Conservation (phyloP, 2,888 invertebrate species). For the Charanyca ferruginea region DNA sequence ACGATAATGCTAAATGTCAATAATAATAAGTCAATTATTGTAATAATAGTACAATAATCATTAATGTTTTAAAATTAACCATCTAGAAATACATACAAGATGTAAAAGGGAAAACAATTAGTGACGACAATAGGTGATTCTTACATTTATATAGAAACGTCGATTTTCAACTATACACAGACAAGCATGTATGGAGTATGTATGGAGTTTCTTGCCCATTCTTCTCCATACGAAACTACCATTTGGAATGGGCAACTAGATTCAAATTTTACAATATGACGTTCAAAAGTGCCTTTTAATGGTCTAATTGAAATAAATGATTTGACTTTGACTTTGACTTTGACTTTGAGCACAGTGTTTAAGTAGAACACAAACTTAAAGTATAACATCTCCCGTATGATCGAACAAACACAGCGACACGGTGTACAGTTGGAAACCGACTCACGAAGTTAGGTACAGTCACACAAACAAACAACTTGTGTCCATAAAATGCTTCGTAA, state of each 20-base stretch:
- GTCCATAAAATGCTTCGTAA: slow-evolving; percentile 81
- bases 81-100: slow-evolving; percentile 87
- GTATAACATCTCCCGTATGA: slow-evolving; percentile 61
- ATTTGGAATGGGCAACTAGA: too few species aligned
- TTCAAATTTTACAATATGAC: too few species aligned
- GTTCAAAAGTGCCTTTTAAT: too few species aligned
- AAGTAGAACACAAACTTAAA: slow-evolving; percentile 57
- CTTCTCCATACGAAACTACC: too few species aligned
- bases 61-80: slow-evolving; percentile 84
- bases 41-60: slow-evolving; percentile 87
- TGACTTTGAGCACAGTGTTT: slow-evolving; percentile 54
- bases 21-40: slow-evolving; percentile 87
- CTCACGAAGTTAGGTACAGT: slow-evolving; percentile 77
- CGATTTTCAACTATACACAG: slow-evolving; percentile 59
- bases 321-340: too few species aligned
- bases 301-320: too few species aligned
- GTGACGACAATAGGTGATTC: slow-evolving; percentile 86
- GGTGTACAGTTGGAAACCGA: slow-evolving; percentile 68
- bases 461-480: slow-evolving; percentile 84
- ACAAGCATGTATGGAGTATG: too few species aligned
- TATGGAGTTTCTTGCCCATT: too few species aligned
- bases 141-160: slow-evolving; percentile 82
- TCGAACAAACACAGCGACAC: slow-evolving; percentile 51
- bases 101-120: slow-evolving; percentile 85
- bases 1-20: slow-evolving; percentile 85